Evolutionary conservation across 2,797 vertebrate species (phyloP).

Genomic region (Leucoraja ocellata): DNA sequence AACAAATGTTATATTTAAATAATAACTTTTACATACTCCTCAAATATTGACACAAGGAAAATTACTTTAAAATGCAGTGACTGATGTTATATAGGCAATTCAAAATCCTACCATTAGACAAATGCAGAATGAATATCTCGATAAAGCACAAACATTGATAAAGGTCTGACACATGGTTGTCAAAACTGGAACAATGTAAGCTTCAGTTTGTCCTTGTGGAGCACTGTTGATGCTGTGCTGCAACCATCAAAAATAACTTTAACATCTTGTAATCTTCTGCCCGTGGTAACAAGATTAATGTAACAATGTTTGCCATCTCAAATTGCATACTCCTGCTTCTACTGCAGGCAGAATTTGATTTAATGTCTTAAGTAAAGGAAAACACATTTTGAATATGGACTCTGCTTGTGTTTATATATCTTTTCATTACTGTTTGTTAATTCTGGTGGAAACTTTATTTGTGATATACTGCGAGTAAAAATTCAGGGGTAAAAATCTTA

Average conservation of each 20-base stretch:
- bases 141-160: slow-evolving; percentile 6
- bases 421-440: background rate
- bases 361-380: slow-evolving; percentile 15
- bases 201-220: slow-evolving; percentile 11
- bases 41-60: background rate
- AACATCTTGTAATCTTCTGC: slow-evolving; percentile 31
- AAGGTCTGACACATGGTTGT: background rate
- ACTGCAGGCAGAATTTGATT: slow-evolving; percentile 13
- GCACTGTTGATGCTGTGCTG: background rate
- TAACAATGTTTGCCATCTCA: slow-evolving; percentile 3
- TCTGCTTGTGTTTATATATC: background rate
- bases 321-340: slow-evolving; percentile 1
- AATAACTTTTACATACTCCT: background rate
- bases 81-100: background rate
- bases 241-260: slow-evolving; percentile 29
- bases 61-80: slow-evolving; percentile 18
- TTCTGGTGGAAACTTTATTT: background rate
- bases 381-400: background rate
- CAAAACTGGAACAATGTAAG: slow-evolving; percentile 16
- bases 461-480: background rate
- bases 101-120: slow-evolving; percentile 1
- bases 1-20: background rate
- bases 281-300: slow-evolving; percentile 37
- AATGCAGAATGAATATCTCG: background rate
- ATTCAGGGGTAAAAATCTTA: background rate